These are phyloP conservation scores for Cantharis rustica DNA, from an alignment of 2,888 invertebrate genomes.

Conservation along the genomic window DNA sequence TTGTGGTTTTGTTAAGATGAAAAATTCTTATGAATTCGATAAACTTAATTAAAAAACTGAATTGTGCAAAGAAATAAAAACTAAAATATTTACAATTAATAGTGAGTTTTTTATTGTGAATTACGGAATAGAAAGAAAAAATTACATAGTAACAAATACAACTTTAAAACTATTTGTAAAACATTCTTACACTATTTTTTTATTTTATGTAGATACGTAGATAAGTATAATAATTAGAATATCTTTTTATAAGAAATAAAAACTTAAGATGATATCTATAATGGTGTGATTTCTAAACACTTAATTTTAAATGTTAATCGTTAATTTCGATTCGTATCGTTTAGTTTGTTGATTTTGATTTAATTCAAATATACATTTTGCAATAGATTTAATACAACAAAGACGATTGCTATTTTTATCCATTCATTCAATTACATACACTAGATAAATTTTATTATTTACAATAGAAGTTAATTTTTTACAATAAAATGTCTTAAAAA, in stretches of 20 bases:
- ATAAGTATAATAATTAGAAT: constrained; percentile 26
- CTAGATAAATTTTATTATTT: constrained; percentile 27
- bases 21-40: too few species aligned
- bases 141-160: constrained; percentile 29
- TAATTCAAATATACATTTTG: constrained; percentile 20
- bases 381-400: constrained; percentile 13
- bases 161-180: constrained; percentile 27
- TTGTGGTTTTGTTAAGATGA: too few species aligned
- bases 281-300: constrained; percentile 28
- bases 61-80: neutral
- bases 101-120: constrained; percentile 22
- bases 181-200: constrained; percentile 23
- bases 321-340: constrained; percentile 21
- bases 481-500: constrained; percentile 17
- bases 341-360: neutral
- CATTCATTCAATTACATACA: constrained; percentile 18
- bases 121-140: constrained; percentile 24
- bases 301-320: constrained; percentile 27
- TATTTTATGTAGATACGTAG: constrained; percentile 22
- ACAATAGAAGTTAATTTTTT: constrained; percentile 23
- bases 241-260: constrained; percentile 16
- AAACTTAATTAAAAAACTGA: too few species aligned
- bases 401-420: constrained; percentile 20
- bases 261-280: constrained; percentile 16
- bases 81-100: neutral